These are phyloP conservation scores for Gastracanthus pulcherrimus DNA, from an alignment of 2,888 invertebrate genomes.

Conservation along the genomic window DNA sequence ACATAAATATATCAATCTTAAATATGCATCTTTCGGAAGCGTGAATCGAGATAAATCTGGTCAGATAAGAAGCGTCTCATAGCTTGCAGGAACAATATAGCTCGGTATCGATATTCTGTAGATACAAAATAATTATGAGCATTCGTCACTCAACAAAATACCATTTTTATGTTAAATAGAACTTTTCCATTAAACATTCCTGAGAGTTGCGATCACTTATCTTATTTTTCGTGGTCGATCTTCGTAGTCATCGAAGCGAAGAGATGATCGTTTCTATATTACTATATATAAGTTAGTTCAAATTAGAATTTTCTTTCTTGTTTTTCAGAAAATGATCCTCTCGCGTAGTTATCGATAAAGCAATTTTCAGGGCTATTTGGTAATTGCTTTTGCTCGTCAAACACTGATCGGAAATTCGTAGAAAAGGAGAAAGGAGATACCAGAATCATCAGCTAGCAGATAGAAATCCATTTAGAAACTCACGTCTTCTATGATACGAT, in stretches of 20 bases:
- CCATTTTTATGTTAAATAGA: not conserved
- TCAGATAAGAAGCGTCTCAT: slow-evolving; percentile 17
- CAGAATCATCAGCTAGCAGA: not conserved
- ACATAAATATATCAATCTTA: slow-evolving; percentile 37
- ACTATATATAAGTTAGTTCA: no score
- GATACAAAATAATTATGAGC: slow-evolving; percentile 15
- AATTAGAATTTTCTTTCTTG: no score
- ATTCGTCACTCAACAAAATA: not conserved
- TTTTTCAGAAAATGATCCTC: no score
- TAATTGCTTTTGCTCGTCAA: no score
- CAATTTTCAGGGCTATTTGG: no score
- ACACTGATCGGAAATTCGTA: no score
- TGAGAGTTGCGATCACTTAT: not conserved
- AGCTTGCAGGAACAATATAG: not conserved
- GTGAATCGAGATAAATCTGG: slow-evolving; percentile 13
- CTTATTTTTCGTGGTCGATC: not conserved
- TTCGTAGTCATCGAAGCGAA: not conserved
- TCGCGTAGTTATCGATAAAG: no score
- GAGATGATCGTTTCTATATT: no score
- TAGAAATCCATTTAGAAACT: not conserved
- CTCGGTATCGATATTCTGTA: not conserved
- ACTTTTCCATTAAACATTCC: not conserved
- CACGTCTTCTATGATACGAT: not conserved
- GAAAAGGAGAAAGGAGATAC: no score
- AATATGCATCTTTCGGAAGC: slow-evolving; percentile 28